phyloP scores from a whole-genome alignment of 2,888 invertebrate genomes.

The Chalcis sispes region DNA sequence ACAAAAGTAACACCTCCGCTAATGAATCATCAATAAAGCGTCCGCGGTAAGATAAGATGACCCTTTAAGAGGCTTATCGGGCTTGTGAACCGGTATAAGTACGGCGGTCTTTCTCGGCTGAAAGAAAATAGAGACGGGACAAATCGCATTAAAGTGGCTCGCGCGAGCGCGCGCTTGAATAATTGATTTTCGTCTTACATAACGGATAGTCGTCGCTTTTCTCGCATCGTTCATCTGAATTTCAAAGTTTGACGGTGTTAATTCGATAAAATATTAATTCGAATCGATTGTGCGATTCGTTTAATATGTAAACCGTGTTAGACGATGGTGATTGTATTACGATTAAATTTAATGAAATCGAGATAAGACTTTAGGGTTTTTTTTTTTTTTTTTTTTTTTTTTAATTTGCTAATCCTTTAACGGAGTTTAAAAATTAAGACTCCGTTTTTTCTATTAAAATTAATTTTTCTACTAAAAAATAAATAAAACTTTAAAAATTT shows the following conservation, averaged over 20 bases:
- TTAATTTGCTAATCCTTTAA: no score
- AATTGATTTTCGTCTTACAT: slow-evolving; percentile 40
- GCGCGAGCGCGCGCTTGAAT: slow-evolving; percentile 11
- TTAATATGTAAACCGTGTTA: no score
- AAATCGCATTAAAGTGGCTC: slow-evolving; percentile 38
- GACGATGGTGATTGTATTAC: no score
- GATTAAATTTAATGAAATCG: no score
- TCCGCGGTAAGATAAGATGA: neutral
- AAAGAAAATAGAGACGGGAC: slow-evolving; percentile 24
- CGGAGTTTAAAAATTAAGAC: no score
- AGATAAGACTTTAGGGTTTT: no score
- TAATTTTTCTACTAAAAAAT: no score
- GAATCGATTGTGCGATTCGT: neutral
- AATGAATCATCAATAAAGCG: neutral
- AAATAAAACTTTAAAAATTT: no score
- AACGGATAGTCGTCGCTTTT: neutral
- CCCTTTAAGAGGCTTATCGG: slow-evolving; percentile 39
- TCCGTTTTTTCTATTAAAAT: no score
- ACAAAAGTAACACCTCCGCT: no score
- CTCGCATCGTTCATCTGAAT: slow-evolving; percentile 23
- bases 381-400: no score
- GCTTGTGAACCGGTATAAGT: slow-evolving; percentile 36
- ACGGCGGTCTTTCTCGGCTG: no score
- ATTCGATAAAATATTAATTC: neutral
- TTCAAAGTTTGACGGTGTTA: slow-evolving; percentile 9